phyloP scores from a whole-genome alignment of 30 jellyfish, hydroid and myxozoan genomes.

The Aurelia sp. region DNA sequence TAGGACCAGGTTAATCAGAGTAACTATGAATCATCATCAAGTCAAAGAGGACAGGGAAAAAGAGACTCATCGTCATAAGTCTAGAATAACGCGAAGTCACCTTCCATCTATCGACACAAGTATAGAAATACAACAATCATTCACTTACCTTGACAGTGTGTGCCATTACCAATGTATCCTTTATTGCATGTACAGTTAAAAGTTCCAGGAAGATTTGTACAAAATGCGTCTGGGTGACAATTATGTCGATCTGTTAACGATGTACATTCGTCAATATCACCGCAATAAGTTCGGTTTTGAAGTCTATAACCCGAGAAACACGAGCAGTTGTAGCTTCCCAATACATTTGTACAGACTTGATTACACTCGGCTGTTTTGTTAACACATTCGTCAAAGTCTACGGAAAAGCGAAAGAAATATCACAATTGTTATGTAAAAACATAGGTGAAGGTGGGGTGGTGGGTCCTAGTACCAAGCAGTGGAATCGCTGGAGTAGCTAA shows the following conservation, averaged over 20 bases:
- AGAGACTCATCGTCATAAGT: too few relatives aligned
- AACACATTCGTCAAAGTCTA: constrained; percentile 54
- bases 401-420: too few relatives aligned
- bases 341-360: constrained; percentile 34
- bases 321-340: constrained; percentile 43
- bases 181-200: constrained; percentile 16
- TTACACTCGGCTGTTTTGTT: constrained; percentile 21
- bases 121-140: not conserved
- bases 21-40: too few relatives aligned
- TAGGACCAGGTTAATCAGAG: too few relatives aligned
- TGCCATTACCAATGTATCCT: constrained; percentile 34
- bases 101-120: too few relatives aligned
- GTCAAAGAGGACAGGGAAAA: too few relatives aligned
- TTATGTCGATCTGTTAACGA: not conserved
- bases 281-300: constrained; percentile 17
- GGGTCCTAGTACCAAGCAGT: too few relatives aligned
- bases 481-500: too few relatives aligned
- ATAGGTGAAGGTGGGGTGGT: too few relatives aligned
- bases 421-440: too few relatives aligned
- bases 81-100: too few relatives aligned
- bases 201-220: constrained; percentile 14
- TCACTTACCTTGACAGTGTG: constrained; percentile 22
- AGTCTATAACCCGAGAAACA: constrained; percentile 21
- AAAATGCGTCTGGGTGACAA: not conserved
- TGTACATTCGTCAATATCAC: constrained; percentile 39